Conservation (phyloP, 2,797 vertebrate genomes). For the Halcyon leucocephala region DNA sequence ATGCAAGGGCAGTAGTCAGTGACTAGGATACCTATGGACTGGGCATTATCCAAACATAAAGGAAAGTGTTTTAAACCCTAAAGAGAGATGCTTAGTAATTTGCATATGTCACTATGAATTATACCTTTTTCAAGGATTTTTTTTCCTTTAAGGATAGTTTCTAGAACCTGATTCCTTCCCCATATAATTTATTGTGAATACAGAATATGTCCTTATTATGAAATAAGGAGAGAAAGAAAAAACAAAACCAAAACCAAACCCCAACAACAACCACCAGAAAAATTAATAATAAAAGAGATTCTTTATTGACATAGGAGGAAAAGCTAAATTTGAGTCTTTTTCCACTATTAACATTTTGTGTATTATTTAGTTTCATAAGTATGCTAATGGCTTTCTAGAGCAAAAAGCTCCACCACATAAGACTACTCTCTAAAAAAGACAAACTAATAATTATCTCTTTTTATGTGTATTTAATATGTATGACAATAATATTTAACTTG, state of each 20-base stretch:
- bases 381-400: background rate
- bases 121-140: background rate
- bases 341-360: background rate
- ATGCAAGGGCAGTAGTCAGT: background rate
- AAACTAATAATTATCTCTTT: background rate
- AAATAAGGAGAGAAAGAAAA: background rate
- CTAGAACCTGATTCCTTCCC: background rate
- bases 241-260: too few species aligned
- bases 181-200: background rate
- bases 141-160: background rate
- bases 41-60: background rate
- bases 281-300: background rate
- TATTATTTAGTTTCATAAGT: background rate
- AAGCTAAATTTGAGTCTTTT: background rate
- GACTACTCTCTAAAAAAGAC: background rate
- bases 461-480: conserved; percentile 20
- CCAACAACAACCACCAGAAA: background rate
- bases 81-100: background rate
- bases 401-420: background rate
- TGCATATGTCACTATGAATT: accelerated
- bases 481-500: background rate
- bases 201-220: background rate
- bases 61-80: accelerated
- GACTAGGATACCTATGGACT: background rate
- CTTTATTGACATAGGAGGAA: background rate